Conservation (phyloP, 2,797 vertebrate genomes). For the Pangasius krempfi region DNA sequence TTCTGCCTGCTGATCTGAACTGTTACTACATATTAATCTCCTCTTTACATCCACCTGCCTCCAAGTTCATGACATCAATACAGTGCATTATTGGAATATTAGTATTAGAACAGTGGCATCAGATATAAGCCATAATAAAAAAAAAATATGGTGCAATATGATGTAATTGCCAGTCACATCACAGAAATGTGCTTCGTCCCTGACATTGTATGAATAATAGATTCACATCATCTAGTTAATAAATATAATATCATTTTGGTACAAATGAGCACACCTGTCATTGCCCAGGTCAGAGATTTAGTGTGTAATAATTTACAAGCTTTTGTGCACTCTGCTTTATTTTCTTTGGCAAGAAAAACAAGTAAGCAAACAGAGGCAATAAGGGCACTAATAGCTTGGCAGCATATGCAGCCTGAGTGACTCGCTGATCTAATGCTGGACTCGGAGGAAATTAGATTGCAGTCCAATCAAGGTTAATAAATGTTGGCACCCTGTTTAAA, state of each 20-base stretch:
- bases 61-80: not conserved
- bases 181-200: not conserved
- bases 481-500: conserved; percentile 25
- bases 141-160: not conserved
- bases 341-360: conserved; percentile 51
- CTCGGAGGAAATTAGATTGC: conserved; percentile 62
- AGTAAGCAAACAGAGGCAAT: conserved; percentile 43
- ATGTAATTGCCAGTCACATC: not conserved
- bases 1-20: not conserved
- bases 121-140: not conserved
- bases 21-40: not conserved
- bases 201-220: not conserved
- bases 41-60: not conserved
- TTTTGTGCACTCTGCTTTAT: conserved; percentile 3
- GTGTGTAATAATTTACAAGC: not conserved
- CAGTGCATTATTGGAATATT: not conserved
- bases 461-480: conserved; percentile 60
- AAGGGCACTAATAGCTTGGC: conserved; percentile 49
- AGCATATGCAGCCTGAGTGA: conserved; percentile 47
- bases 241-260: not conserved
- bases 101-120: not conserved
- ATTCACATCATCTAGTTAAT: not conserved
- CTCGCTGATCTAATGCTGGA: conserved; percentile 56
- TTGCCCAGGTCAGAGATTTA: not conserved
- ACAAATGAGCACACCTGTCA: not conserved